Conservation (phyloP, 2,888 invertebrate species). For the Nomada ferruginata region DNA sequence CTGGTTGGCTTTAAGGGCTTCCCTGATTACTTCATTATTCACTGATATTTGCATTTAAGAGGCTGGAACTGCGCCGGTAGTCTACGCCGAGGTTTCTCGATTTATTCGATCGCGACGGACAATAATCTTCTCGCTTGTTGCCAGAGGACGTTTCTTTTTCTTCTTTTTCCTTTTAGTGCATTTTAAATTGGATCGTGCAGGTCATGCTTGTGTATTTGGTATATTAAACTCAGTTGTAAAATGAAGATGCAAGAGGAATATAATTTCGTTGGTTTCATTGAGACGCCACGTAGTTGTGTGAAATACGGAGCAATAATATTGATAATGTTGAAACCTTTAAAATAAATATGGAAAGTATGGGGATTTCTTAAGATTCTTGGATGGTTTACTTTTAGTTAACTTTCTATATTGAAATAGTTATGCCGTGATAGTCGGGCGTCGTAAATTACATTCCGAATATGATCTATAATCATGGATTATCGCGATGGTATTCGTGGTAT, state of each 20-base stretch:
- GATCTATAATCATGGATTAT: background rate
- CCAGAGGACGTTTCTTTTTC: background rate
- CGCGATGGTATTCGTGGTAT: background rate
- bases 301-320: no score
- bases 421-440: background rate
- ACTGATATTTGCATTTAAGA: constrained; percentile 24
- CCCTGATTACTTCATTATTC: constrained; percentile 57
- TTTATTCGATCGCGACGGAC: constrained; percentile 1
- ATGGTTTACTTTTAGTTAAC: background rate
- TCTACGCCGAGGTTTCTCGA: background rate
- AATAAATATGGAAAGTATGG: no score
- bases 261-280: no score
- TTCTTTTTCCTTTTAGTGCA: background rate
- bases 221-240: no score
- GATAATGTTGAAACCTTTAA: no score
- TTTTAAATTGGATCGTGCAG: no score
- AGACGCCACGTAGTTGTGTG: no score
- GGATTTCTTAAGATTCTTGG: no score
- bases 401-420: no score
- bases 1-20: constrained; percentile 47
- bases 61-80: background rate
- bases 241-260: no score
- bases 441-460: constrained; percentile 6
- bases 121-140: background rate
- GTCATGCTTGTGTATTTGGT: no score